These are phyloP conservation scores for Montipora capitata DNA, from an alignment of 92 coral and sea anemone genomes.

Conservation along the genomic window DNA sequence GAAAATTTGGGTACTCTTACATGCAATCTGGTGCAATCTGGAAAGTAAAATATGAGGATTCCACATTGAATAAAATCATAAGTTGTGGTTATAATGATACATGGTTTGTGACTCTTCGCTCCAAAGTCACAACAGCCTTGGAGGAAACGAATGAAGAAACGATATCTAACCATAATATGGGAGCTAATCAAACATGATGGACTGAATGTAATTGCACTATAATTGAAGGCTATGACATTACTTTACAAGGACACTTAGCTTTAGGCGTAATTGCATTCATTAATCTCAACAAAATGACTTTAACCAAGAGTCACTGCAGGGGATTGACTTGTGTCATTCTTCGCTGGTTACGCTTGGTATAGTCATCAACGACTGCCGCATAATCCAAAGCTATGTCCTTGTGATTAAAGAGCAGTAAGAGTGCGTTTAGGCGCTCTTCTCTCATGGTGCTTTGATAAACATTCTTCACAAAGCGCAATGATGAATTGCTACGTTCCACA, in stretches of 20 bases:
- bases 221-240: too few species aligned
- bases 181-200: not conserved
- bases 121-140: not conserved
- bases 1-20: not conserved
- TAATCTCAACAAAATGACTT: too few species aligned
- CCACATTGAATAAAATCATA: not conserved
- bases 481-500: conserved; percentile 16
- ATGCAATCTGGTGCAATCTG: not conserved
- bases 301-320: too few species aligned
- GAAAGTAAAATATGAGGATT: not conserved
- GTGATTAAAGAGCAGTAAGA: conserved; percentile 41
- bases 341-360: not conserved
- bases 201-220: too few species aligned
- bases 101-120: not conserved
- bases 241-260: too few species aligned
- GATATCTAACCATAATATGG: not conserved
- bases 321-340: too few species aligned
- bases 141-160: not conserved
- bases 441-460: conserved; percentile 49
- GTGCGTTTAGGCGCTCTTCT: conserved; percentile 17
- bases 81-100: not conserved
- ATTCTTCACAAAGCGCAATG: conserved; percentile 64
- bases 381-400: conserved; percentile 53
- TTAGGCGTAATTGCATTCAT: too few species aligned
- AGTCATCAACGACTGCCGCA: not conserved